phyloP scores from a whole-genome alignment of 2,888 invertebrate genomes.

The Drosophila subquinaria region DNA sequence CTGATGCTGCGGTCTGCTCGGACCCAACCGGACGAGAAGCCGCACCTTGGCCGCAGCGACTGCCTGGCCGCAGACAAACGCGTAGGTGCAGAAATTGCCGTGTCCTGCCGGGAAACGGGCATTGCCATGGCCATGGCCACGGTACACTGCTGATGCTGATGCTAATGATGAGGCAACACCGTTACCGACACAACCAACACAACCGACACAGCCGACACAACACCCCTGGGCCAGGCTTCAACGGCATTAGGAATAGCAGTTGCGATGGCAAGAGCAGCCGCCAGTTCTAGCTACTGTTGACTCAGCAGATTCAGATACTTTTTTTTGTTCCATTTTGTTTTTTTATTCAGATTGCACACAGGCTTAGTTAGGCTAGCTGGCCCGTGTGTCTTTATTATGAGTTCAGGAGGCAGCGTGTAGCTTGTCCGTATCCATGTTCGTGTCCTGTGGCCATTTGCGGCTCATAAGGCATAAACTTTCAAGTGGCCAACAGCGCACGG shows the following conservation, averaged over 20 bases:
- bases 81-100: constrained; percentile 61
- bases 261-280: constrained; percentile 20
- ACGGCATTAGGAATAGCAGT: constrained; percentile 38
- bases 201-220: constrained; percentile 27
- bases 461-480: constrained; percentile 81
- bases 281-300: constrained; percentile 59
- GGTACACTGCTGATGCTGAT: constrained; percentile 44
- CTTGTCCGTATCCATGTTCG: constrained; percentile 53
- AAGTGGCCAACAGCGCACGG: constrained; percentile 71
- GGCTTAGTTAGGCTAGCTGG: constrained; percentile 59
- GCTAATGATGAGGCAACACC: constrained; percentile 71
- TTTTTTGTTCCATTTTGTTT: constrained; percentile 13
- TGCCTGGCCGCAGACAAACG: constrained; percentile 74
- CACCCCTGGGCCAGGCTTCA: constrained; percentile 46
- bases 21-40: constrained; percentile 31
- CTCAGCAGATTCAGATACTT: constrained; percentile 64
- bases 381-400: constrained; percentile 74
- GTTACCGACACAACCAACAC: constrained; percentile 26
- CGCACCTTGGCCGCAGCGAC: constrained; percentile 73
- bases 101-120: constrained; percentile 5
- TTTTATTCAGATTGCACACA: constrained; percentile 39
- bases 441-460: constrained; percentile 78
- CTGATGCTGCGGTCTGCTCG: constrained; percentile 44
- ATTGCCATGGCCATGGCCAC: not conserved
- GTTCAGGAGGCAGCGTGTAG: constrained; percentile 19